These are phyloP conservation scores for Oryzias melastigma DNA, from an alignment of 2,113 vertebrate species.

Conservation along the genomic window DNA sequence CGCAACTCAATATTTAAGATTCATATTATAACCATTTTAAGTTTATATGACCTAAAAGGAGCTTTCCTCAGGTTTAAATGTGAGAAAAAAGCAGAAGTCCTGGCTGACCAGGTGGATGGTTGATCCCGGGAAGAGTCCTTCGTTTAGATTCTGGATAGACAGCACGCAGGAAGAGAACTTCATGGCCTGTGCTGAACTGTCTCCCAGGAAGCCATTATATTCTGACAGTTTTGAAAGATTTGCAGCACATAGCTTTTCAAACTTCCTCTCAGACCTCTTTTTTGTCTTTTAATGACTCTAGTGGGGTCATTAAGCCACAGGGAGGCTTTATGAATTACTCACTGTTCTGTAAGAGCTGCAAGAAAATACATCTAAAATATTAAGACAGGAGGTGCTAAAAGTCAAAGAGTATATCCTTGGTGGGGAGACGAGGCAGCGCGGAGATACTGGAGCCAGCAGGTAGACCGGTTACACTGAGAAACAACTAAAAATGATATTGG, in stretches of 20 bases:
- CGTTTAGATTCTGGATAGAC: not conserved
- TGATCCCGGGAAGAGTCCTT: not conserved
- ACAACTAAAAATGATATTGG: not conserved
- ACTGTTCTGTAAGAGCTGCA: not conserved
- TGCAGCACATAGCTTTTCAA: not conserved
- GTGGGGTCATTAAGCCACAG: constrained; percentile 27
- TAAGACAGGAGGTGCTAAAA: constrained; percentile 10
- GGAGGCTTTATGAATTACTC: not conserved
- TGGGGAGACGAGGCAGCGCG: not conserved
- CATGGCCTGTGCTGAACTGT: not conserved
- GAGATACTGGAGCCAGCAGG: not conserved
- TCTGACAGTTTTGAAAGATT: constrained; percentile 3
- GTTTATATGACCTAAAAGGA: too few species aligned
- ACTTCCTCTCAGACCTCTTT: not conserved
- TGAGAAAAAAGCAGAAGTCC: too few species aligned
- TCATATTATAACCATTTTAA: too few species aligned
- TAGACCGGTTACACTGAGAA: not conserved
- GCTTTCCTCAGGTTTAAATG: too few species aligned
- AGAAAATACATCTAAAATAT: constrained; percentile 13
- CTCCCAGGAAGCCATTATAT: constrained; percentile 2
- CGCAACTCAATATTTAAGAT: too few species aligned
- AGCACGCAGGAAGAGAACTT: not conserved
- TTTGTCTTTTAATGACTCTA: constrained; percentile 30
- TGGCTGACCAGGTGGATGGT: not conserved
- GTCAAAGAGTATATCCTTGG: constrained; percentile 6